phyloP scores from a whole-genome alignment of 2,888 invertebrate genomes.

The Orchestes rusci region DNA sequence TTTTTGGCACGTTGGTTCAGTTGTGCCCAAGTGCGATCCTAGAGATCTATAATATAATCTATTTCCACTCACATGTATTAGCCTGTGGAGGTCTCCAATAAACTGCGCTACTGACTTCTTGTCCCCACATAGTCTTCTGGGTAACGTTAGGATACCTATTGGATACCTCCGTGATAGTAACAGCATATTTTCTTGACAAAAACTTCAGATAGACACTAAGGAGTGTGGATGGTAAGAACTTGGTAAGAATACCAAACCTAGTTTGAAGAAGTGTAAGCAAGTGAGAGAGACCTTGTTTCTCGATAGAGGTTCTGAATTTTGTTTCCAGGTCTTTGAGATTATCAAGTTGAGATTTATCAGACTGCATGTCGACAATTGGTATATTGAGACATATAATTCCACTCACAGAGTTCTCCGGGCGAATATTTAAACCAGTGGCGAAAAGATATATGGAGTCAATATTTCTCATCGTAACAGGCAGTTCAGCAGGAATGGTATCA shows the following conservation, averaged over 20 bases:
- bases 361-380: slow-evolving; percentile 47
- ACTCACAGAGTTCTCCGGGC: slow-evolving; percentile 43
- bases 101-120: slow-evolving; percentile 54
- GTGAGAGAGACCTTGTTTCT: slow-evolving; percentile 49
- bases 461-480: slow-evolving; percentile 56
- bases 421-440: slow-evolving; percentile 45
- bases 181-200: slow-evolving; percentile 59
- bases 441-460: slow-evolving; percentile 50
- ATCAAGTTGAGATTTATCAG: slow-evolving; percentile 34
- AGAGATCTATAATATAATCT: no score
- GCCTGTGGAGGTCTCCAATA: slow-evolving; percentile 73
- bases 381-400: slow-evolving; percentile 62
- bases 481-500: slow-evolving; percentile 48
- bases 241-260: slow-evolving; percentile 53
- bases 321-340: slow-evolving; percentile 41
- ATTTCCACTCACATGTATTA: slow-evolving; percentile 66
- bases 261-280: slow-evolving; percentile 49
- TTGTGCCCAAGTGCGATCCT: no score
- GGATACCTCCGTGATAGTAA: slow-evolving; percentile 57
- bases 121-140: slow-evolving; percentile 57
- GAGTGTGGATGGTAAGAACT: slow-evolving; percentile 54
- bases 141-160: slow-evolving; percentile 40
- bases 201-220: slow-evolving; percentile 54
- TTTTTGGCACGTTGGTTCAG: no score
- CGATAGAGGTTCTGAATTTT: slow-evolving; percentile 43